phyloP scores from a whole-genome alignment of 92 coral and sea anemone genomes.

The Montipora capitata region DNA sequence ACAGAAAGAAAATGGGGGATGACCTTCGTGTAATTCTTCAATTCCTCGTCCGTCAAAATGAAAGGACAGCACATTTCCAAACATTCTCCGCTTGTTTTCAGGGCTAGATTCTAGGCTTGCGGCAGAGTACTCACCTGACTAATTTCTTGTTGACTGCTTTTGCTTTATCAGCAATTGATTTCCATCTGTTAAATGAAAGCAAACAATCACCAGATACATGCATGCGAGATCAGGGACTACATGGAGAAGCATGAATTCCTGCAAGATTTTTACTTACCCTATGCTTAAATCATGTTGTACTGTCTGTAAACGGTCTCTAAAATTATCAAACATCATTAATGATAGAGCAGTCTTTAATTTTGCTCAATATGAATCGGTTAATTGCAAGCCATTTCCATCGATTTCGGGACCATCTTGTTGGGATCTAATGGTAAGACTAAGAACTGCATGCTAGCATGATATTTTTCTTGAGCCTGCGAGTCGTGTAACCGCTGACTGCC shows the following conservation, averaged over 20 bases:
- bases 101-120: too few relatives aligned
- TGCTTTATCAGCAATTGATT: slow-evolving; percentile 94
- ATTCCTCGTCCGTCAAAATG: too few relatives aligned
- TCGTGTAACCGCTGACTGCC: too few relatives aligned
- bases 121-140: slow-evolving; percentile 72
- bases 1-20: background rate
- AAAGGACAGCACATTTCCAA: too few relatives aligned
- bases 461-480: too few relatives aligned
- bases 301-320: slow-evolving; percentile 92
- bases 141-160: slow-evolving; percentile 95
- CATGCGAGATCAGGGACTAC: background rate
- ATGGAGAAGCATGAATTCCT: background rate
- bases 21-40: too few relatives aligned
- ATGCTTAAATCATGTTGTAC: slow-evolving; percentile 95
- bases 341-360: background rate
- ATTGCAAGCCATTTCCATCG: background rate
- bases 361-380: background rate
- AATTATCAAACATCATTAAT: slow-evolving; percentile 82
- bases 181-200: slow-evolving; percentile 71
- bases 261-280: slow-evolving; percentile 75
- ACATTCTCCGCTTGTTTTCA: too few relatives aligned
- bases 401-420: too few relatives aligned
- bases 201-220: too few relatives aligned
- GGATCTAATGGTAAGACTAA: too few relatives aligned
- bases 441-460: too few relatives aligned